Evolutionary conservation across 1,140 invertebrate species (phyloP).

Genomic region (Notospermus geniculatus): DNA sequence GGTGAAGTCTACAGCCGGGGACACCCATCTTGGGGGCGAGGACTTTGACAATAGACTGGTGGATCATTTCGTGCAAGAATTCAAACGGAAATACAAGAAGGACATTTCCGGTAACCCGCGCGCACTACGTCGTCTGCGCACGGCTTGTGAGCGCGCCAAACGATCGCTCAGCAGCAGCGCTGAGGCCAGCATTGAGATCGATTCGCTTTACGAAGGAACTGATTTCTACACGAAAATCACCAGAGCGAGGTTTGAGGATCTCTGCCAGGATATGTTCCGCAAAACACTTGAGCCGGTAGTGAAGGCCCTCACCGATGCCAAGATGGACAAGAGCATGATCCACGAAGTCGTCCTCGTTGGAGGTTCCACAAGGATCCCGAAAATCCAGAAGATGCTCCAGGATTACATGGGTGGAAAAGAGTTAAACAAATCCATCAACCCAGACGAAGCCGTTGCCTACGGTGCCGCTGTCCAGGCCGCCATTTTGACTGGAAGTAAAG

Average conservation of each 20-base stretch:
- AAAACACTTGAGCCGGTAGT: constrained; percentile 88
- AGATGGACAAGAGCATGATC: constrained; percentile 50
- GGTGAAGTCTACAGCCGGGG: no score
- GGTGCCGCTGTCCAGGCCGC: constrained; percentile 62
- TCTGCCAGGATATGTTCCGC: constrained; percentile 82
- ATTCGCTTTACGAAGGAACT: constrained; percentile 86
- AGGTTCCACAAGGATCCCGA: constrained; percentile 65
- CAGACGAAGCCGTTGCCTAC: constrained; percentile 62
- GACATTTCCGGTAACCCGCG: no score
- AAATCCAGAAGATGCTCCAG: constrained; percentile 60
- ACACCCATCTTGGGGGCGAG: no score
- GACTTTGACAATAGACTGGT: constrained; percentile 84
- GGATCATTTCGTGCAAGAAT: constrained; percentile 93
- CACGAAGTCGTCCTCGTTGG: constrained; percentile 65
- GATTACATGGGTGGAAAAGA: constrained; percentile 53
- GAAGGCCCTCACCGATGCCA: constrained; percentile 58
- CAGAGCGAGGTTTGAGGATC: constrained; percentile 32
- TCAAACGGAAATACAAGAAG: constrained; percentile 87
- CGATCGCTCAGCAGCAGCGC: constrained; percentile 90
- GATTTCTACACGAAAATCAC: constrained; percentile 89
- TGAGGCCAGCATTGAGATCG: no score
- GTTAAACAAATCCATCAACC: no score
- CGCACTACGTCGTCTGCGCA: no score
- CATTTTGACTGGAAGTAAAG: constrained; percentile 49
- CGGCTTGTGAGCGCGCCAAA: no score